These are phyloP conservation scores for Listronotus bonariensis DNA, from an alignment of 1,140 invertebrate genomes.

Conservation along the genomic window DNA sequence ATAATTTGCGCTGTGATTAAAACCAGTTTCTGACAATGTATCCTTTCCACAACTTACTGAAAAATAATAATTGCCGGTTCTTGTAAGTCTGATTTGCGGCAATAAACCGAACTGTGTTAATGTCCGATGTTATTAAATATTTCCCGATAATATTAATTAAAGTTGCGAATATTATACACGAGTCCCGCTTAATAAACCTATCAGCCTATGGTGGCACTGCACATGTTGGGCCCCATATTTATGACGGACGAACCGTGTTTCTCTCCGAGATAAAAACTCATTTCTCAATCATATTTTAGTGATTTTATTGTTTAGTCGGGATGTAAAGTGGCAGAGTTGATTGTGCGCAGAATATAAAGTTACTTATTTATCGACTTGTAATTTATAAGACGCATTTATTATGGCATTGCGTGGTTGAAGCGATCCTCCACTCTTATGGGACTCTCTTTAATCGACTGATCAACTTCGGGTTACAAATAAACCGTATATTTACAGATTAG, in stretches of 20 bases:
- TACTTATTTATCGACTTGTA: slow-evolving; percentile 56
- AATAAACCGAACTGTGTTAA: slow-evolving; percentile 4
- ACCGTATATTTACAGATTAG: slow-evolving; percentile 21
- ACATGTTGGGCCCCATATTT: slow-evolving; percentile 48
- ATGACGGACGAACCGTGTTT: slow-evolving; percentile 50
- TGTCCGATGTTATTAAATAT: slow-evolving; percentile 39
- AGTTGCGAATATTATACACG: slow-evolving; percentile 29
- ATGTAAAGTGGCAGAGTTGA: slow-evolving; percentile 56
- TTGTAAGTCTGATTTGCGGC: too few species aligned
- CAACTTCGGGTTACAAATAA: slow-evolving; percentile 28
- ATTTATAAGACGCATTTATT: slow-evolving; percentile 57
- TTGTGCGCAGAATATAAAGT: slow-evolving; percentile 57
- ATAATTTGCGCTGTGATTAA: too few species aligned
- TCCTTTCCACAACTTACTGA: too few species aligned
- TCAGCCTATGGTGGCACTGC: slow-evolving; percentile 30
- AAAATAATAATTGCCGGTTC: too few species aligned
- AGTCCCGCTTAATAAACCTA: slow-evolving; percentile 35
- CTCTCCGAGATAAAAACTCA: slow-evolving; percentile 52
- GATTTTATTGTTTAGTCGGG: slow-evolving; percentile 56
- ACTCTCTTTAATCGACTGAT: slow-evolving; percentile 39
- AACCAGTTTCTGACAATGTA: too few species aligned
- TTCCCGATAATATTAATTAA: slow-evolving; percentile 36
- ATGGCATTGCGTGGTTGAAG: slow-evolving; percentile 52
- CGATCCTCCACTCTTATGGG: slow-evolving; percentile 35
- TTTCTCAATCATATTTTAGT: slow-evolving; percentile 57